Percentiles rank a stretch among this genome's conserved stretches.
Evolutionary conservation across 2,888 invertebrate species (phyloP).

Genomic region (Latrodectus hesperus): DNA sequence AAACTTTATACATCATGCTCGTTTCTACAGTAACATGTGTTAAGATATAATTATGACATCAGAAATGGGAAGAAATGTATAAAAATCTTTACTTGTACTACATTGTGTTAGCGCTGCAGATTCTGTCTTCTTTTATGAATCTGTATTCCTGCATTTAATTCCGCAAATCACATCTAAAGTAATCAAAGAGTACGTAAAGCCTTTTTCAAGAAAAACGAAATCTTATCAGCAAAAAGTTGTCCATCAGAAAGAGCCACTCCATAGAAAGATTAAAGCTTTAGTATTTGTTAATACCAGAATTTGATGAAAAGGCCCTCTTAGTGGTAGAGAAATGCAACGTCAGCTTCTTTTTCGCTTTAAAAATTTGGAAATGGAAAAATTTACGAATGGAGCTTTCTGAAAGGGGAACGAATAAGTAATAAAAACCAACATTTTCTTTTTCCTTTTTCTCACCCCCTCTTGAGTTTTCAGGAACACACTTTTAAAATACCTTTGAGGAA

Average conservation of each 20-base stretch:
- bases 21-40: no score
- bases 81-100: no score
- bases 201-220: neutral
- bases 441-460: neutral
- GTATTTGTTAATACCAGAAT: slow-evolving; percentile 56
- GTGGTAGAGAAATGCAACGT: slow-evolving; percentile 27
- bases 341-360: slow-evolving; percentile 29
- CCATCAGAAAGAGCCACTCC: neutral
- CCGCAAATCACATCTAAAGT: neutral
- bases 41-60: no score
- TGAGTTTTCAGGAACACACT: neutral
- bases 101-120: no score
- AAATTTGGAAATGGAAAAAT: slow-evolving; percentile 40
- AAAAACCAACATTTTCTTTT: neutral
- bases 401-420: neutral
- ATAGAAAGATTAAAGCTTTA: slow-evolving; percentile 27
- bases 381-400: neutral
- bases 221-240: slow-evolving; percentile 37
- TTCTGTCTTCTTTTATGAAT: no score
- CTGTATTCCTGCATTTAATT: no score
- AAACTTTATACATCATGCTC: no score
- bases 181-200: neutral
- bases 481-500: neutral
- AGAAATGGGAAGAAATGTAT: no score
- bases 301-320: slow-evolving; percentile 39